Percentiles rank a stretch among this genome's conserved stretches.
phyloP scores from a whole-genome alignment of 2,113 vertebrate species.

The Prochilodus magdalenae region DNA sequence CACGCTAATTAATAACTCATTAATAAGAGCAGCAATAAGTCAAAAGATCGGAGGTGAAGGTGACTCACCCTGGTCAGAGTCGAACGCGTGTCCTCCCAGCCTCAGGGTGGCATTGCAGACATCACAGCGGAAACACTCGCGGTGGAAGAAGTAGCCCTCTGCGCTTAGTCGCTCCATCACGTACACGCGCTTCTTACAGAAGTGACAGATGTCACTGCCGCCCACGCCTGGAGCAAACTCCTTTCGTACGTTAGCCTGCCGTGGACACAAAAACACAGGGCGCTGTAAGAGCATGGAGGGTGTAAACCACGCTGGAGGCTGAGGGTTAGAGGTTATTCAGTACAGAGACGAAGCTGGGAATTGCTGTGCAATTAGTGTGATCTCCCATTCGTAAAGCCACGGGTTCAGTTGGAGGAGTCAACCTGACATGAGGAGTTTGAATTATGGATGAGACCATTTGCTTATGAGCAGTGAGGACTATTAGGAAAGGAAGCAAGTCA shows the following conservation, averaged over 20 bases:
- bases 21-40: not conserved
- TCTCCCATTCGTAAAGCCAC: not conserved
- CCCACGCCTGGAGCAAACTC: conserved; percentile 81
- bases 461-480: not conserved
- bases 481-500: not conserved
- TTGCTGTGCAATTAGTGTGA: not conserved
- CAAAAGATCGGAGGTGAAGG: not conserved
- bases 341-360: not conserved
- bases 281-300: too few relatives aligned
- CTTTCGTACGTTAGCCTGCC: conserved; percentile 80
- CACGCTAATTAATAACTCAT: too few relatives aligned
- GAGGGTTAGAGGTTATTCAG: not conserved
- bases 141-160: conserved; percentile 93
- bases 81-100: conserved; percentile 87
- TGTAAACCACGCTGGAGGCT: not conserved
- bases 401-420: too few relatives aligned
- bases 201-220: conserved; percentile 90
- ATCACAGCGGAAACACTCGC: conserved; percentile 94
- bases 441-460: too few relatives aligned
- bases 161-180: conserved; percentile 94
- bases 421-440: too few relatives aligned
- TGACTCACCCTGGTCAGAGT: conserved; percentile 71
- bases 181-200: conserved; percentile 92
- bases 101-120: conserved; percentile 85
- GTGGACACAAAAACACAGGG: not conserved